phyloP scores from a whole-genome alignment of 1,140 invertebrate species.

The Monomorium pharaonis region DNA sequence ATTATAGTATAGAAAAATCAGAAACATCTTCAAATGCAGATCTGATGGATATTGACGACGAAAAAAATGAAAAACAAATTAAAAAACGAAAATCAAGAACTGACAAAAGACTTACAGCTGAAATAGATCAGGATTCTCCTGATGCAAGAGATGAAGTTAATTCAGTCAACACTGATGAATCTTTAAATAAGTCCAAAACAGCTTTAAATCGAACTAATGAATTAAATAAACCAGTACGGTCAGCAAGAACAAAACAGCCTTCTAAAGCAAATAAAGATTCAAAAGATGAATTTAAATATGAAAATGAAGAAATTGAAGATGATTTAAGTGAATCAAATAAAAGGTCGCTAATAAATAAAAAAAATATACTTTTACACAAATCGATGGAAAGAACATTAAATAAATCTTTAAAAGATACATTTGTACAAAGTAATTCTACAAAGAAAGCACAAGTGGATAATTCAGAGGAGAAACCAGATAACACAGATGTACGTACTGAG shows the following conservation, averaged over 20 bases:
- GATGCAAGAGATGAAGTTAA: background rate
- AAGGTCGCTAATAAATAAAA: background rate
- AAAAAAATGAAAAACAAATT: background rate
- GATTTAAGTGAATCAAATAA: background rate
- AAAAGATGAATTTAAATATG: background rate
- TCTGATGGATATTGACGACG: background rate
- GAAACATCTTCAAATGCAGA: background rate
- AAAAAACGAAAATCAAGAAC: background rate
- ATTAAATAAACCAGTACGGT: background rate
- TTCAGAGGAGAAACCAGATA: background rate
- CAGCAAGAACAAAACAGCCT: background rate
- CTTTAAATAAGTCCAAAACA: background rate
- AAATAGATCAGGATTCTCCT: background rate
- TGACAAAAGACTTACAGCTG: background rate
- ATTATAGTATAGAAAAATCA: background rate
- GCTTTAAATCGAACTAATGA: background rate
- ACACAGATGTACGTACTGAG: background rate
- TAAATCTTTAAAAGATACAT: constrained; percentile 13
- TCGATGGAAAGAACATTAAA: background rate
- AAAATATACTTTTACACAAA: constrained; percentile 27
- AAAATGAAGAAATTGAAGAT: constrained; percentile 11
- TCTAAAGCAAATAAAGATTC: background rate
- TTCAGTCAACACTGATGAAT: background rate
- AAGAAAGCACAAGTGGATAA: constrained; percentile 11
- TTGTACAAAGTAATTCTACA: background rate